Evolutionary conservation across 2,888 invertebrate genomes (phyloP).

Genomic region (Chalcosyrphus nemorum): DNA sequence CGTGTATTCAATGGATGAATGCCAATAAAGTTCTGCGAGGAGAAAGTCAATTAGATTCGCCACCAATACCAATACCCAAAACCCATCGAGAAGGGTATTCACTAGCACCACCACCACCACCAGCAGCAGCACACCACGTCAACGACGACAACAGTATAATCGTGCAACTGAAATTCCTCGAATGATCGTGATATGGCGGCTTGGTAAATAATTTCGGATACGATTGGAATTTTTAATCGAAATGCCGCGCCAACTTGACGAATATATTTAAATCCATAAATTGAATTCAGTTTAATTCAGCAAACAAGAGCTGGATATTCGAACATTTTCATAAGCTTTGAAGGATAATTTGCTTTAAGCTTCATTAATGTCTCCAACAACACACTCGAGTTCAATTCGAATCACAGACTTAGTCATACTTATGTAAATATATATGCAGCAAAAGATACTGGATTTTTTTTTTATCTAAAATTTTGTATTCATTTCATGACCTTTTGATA

Average conservation of each 20-base stretch:
- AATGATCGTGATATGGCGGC: slow-evolving; percentile 54
- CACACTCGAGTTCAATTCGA: neutral
- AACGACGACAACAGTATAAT: neutral
- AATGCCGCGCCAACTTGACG: slow-evolving; percentile 64
- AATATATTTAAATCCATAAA: slow-evolving; percentile 67
- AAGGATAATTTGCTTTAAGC: neutral
- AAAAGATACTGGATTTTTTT: neutral
- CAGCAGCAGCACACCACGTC: neutral
- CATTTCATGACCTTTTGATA: neutral
- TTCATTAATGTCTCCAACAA: neutral
- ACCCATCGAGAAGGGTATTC: too few relatives aligned
- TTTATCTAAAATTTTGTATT: neutral
- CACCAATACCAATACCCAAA: slow-evolving; percentile 35
- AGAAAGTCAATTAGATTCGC: slow-evolving; percentile 72
- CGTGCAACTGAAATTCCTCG: slow-evolving; percentile 51
- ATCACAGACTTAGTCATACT: neutral
- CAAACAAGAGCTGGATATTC: neutral
- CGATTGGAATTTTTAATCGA: slow-evolving; percentile 73
- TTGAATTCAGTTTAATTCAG: slow-evolving; percentile 39
- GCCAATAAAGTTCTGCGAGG: slow-evolving; percentile 63
- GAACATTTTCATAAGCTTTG: neutral
- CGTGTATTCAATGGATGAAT: slow-evolving; percentile 47
- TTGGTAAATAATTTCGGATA: slow-evolving; percentile 69
- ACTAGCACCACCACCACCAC: slow-evolving; percentile 6
- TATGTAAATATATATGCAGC: neutral